Base-by-base conservation (phyloP, 2,888 invertebrate genomes). In the Stenurella melanura region DNA sequence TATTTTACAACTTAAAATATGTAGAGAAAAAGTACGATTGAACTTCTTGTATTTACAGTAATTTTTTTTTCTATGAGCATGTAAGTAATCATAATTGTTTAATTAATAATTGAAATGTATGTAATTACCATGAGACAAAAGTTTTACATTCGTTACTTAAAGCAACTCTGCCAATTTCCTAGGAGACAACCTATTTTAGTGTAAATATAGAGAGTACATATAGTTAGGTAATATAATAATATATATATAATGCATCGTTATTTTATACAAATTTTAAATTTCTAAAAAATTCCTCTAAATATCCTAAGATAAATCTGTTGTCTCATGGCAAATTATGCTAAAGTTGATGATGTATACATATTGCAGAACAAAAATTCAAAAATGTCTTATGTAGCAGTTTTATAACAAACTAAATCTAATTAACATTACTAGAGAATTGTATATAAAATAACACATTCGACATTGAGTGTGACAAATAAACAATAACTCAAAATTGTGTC, bases 401-500 rank as follows among this genome's bases (percentile, higher is more conserved):
- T 78, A 61, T 74, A 78, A 70, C 50, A 57, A 60, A 38, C 64
- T 64, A 18, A 60, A 57, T 26, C 42, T 74, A 73, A 60, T 73
- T 19, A 30, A 69, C 30, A 68, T 57, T 68, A 70, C 26, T 60
- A 70, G 70, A 70, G 34, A 74, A 72, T 63, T 79, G 77, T 77
- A 79, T 71, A 79, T 79, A 78, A 34, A 56, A 57, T 78, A 80
- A 69, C 75, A 82, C 81, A 81, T 78, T 80, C 81, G 73, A 69
- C 21, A 73, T 72, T 73, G 80, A 74, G 80, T 83, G 84, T 84
- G 83, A 84, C 83, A 76, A 81, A 26, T 82, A 79, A 80, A 83
- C 84, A 85, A 84, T 84, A 83, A 83, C 63, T 74, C 74, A 78
- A 74, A 82, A 76, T 75, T 81, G 70, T 82, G 83, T 82, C 81